phyloP scores from a whole-genome alignment of 2,113 vertebrate genomes.

The Abramis brama region DNA sequence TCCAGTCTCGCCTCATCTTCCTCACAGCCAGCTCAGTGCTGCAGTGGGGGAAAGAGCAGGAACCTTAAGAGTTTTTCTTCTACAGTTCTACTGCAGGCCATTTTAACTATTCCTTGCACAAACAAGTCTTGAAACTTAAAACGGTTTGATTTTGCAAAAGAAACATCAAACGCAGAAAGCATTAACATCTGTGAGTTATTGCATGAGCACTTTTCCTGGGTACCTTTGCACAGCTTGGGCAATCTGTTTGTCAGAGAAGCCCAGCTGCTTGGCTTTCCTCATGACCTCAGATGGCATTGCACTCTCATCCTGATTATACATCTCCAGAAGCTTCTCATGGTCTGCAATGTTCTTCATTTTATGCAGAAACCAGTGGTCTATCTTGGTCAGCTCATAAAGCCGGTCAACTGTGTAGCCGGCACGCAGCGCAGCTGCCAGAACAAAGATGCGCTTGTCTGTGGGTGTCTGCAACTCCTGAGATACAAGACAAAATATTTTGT shows the following conservation, averaged over 20 bases:
- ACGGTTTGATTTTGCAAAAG: neutral
- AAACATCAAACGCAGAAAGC: neutral
- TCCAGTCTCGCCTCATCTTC: constrained; percentile 88
- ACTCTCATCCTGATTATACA: constrained; percentile 77
- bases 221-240: constrained; percentile 92
- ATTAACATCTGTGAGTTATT: neutral
- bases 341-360: constrained; percentile 94
- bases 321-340: constrained; percentile 82
- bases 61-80: too few species aligned
- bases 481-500: neutral
- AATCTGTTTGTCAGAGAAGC: constrained; percentile 98
- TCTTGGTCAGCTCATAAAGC: constrained; percentile 93
- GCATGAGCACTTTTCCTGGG: neutral
- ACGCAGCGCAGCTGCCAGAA: constrained; percentile 87
- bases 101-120: neutral
- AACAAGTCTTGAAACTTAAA: neutral
- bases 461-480: constrained; percentile 91
- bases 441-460: constrained; percentile 94
- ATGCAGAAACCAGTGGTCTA: constrained; percentile 96
- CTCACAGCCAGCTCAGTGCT: constrained; percentile 94
- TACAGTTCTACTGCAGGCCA: neutral
- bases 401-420: constrained; percentile 88
- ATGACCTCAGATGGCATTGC: constrained; percentile 81
- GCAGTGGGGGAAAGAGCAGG: neutral
- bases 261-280: constrained; percentile 88